These are phyloP conservation scores for Ceyx cyanopectus DNA, from an alignment of 2,113 vertebrate species.

Conservation along the genomic window DNA sequence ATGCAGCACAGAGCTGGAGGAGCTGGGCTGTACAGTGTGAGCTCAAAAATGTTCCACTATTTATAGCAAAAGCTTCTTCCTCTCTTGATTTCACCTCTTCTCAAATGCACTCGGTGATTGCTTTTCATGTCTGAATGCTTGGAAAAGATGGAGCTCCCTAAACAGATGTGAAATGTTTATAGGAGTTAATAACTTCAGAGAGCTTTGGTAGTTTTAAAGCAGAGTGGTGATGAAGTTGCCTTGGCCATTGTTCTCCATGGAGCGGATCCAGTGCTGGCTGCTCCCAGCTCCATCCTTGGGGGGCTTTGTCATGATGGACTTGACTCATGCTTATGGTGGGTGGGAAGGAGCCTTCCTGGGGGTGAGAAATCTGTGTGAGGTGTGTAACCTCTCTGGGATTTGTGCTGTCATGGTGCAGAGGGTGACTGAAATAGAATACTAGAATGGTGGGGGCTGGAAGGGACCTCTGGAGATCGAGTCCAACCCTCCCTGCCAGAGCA, in stretches of 20 bases:
- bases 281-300: not conserved
- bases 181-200: not conserved
- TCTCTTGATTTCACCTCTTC: conserved; percentile 6
- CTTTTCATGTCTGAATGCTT: conserved; percentile 15
- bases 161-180: not conserved
- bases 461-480: too few relatives aligned
- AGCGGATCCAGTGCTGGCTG: not conserved
- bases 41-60: not conserved
- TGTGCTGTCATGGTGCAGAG: not conserved
- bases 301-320: not conserved
- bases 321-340: fast-evolving
- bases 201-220: not conserved
- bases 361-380: not conserved
- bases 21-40: fast-evolving
- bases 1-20: not conserved
- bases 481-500: too few relatives aligned
- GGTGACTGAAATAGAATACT: not conserved
- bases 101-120: not conserved
- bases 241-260: not conserved
- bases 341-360: not conserved
- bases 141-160: conserved; percentile 5
- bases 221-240: not conserved
- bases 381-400: not conserved
- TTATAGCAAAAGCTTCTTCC: not conserved
- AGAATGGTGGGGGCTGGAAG: too few relatives aligned